phyloP scores from a whole-genome alignment of 2,888 invertebrate species.

The Drosophila anomelani region DNA sequence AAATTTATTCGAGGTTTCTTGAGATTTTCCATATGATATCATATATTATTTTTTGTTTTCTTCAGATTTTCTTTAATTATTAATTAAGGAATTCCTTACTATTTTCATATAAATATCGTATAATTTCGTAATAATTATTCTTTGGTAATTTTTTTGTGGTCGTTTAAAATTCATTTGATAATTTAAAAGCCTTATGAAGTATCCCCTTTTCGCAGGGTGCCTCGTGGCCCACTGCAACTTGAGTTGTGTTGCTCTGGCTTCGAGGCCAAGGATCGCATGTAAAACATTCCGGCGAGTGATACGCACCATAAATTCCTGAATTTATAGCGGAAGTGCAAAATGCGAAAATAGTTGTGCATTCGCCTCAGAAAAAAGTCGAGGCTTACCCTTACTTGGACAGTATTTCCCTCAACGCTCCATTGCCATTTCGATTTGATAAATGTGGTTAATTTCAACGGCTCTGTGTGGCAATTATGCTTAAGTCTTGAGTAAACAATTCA shows the following conservation, averaged over 20 bases:
- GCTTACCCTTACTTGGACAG: constrained; percentile 1
- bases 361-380: constrained; percentile 27
- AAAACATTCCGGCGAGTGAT: constrained; percentile 75
- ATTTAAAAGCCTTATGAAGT: background rate
- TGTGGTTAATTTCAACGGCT: constrained; percentile 62
- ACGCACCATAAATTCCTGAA: constrained; percentile 76
- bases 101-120: background rate
- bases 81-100: too few species aligned
- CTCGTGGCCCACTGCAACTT: constrained; percentile 6
- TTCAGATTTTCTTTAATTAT: too few species aligned
- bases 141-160: background rate
- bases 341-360: constrained; percentile 69
- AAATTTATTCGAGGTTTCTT: too few species aligned
- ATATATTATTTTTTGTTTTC: too few species aligned
- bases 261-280: constrained; percentile 60
- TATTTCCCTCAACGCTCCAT: constrained; percentile 33
- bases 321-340: constrained; percentile 79
- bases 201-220: constrained; percentile 12
- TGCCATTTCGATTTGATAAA: constrained; percentile 61
- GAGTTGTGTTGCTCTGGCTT: constrained; percentile 25
- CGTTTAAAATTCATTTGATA: background rate
- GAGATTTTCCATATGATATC: too few species aligned
- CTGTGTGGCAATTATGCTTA: constrained; percentile 62
- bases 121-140: background rate
- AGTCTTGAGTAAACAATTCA: constrained; percentile 32